A percentile compares a stretch with the other conserved stretches of the same genome.
Evolutionary conservation across 2,888 invertebrate genomes (phyloP).

Genomic region (Athalia rosae): DNA sequence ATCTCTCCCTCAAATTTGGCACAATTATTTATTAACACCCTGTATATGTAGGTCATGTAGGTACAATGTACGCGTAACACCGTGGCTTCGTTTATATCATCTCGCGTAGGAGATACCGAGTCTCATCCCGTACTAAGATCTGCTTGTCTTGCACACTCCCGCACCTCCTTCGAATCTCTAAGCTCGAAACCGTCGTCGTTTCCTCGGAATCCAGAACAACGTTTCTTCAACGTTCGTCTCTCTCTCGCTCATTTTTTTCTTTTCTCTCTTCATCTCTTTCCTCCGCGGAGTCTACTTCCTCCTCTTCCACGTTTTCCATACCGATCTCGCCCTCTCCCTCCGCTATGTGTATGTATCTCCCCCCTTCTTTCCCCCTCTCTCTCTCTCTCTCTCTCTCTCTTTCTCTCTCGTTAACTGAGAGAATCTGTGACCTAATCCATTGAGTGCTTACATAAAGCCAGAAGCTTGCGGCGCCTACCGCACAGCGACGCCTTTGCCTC

Average conservation of each 20-base stretch:
- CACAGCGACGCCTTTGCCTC: conserved; percentile 59
- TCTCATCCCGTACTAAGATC: conserved; percentile 45
- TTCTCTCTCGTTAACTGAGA: conserved; percentile 37
- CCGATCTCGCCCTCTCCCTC: neutral
- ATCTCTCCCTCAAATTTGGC: too few species aligned
- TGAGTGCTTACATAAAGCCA: conserved; percentile 56
- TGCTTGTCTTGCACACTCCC: conserved; percentile 18
- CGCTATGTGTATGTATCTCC: neutral
- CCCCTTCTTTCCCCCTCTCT: conserved; percentile 25
- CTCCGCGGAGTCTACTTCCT: neutral
- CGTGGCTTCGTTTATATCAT: conserved; percentile 23
- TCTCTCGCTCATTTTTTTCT: conserved; percentile 38
- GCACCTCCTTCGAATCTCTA: conserved; percentile 8
- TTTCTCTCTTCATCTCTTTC: conserved; percentile 38
- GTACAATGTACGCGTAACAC: neutral
- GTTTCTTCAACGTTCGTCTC: conserved; percentile 40
- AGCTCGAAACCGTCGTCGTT: conserved; percentile 25
- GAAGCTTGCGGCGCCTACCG: conserved; percentile 57
- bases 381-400: conserved; percentile 27
- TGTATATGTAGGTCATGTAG: neutral
- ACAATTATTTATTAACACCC: too few species aligned
- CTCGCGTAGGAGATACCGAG: conserved; percentile 25
- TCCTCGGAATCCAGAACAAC: conserved; percentile 31
- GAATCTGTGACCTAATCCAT: conserved; percentile 56
- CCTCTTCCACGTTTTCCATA: neutral